Percentiles rank a stretch among this genome's conserved stretches.
Conservation (phyloP, 2,797 vertebrate genomes). For the Odontamblyopus lacepedii region DNA sequence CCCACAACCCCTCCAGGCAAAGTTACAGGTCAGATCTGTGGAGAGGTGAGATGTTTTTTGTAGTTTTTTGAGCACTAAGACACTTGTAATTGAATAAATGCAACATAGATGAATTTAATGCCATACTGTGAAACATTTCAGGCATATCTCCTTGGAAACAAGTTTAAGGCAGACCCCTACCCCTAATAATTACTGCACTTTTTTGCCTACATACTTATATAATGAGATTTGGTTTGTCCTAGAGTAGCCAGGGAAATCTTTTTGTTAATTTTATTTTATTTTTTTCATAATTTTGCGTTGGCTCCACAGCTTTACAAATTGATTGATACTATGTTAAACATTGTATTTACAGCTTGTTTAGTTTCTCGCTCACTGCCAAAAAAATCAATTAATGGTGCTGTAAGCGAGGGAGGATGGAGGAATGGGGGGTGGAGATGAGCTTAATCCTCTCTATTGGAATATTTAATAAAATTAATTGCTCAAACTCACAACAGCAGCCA, state of each 20-base stretch:
- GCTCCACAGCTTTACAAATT: background rate
- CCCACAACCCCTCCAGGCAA: too few relatives aligned
- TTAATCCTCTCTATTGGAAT: constrained; percentile 3
- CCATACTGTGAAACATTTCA: too few relatives aligned
- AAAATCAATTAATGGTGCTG: constrained; percentile 1
- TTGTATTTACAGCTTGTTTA: constrained; percentile 9
- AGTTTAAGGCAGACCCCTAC: too few relatives aligned
- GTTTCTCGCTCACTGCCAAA: background rate
- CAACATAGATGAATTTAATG: too few relatives aligned
- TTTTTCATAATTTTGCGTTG: constrained; percentile 1
- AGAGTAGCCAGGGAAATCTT: background rate
- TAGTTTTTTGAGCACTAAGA: too few relatives aligned
- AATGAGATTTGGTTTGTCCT: constrained; percentile 51
- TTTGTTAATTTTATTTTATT: background rate
- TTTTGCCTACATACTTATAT: constrained; percentile 44
- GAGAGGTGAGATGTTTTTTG: too few relatives aligned
- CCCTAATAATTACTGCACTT: constrained; percentile 24
- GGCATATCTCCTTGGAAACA: too few relatives aligned
- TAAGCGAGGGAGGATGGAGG: background rate
- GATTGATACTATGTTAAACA: background rate
- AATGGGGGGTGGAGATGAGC: background rate
- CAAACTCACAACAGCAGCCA: background rate
- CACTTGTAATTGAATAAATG: too few relatives aligned
- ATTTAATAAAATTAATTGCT: constrained; percentile 3
- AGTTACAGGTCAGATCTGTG: too few relatives aligned